phyloP scores from a whole-genome alignment of 2,888 invertebrate genomes.

The Autographa gamma region DNA sequence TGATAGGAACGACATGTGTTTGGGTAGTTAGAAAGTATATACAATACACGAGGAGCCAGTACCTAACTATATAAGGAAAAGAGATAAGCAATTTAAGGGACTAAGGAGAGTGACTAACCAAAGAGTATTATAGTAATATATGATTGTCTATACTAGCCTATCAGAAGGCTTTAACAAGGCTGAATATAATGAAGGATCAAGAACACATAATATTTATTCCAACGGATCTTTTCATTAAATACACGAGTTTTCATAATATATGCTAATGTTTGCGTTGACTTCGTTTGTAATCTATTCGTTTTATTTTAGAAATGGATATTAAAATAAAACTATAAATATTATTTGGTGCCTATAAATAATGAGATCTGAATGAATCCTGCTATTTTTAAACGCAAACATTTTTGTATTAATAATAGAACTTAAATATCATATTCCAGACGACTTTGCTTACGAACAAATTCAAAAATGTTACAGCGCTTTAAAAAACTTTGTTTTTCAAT shows the following conservation, averaged over 20 bases:
- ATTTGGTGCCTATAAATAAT: neutral
- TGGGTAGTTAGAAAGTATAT: neutral
- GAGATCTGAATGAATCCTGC: neutral
- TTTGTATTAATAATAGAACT: neutral
- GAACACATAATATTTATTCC: too few species aligned
- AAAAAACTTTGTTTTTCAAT: conserved; percentile 22
- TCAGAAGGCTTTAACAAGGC: too few species aligned
- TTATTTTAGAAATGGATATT: too few species aligned
- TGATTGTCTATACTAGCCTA: too few species aligned
- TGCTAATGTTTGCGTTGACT: too few species aligned
- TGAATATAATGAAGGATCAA: too few species aligned
- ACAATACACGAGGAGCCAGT: neutral
- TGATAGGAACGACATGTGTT: neutral
- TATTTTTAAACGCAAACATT: conserved; percentile 3
- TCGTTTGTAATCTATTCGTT: too few species aligned
- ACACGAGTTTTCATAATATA: too few species aligned
- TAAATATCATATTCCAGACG: neutral
- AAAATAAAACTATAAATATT: too few species aligned
- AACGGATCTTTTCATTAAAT: too few species aligned
- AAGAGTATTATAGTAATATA: too few species aligned
- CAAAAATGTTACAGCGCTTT: neutral
- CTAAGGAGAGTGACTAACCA: too few species aligned
- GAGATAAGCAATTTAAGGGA: neutral
- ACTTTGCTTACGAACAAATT: neutral
- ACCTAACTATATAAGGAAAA: neutral